Evolutionary conservation across 2,797 vertebrate genomes (phyloP), one percentile per base, ranked within the genome.

Genomic region (Acipenser ruthenus): DNA sequence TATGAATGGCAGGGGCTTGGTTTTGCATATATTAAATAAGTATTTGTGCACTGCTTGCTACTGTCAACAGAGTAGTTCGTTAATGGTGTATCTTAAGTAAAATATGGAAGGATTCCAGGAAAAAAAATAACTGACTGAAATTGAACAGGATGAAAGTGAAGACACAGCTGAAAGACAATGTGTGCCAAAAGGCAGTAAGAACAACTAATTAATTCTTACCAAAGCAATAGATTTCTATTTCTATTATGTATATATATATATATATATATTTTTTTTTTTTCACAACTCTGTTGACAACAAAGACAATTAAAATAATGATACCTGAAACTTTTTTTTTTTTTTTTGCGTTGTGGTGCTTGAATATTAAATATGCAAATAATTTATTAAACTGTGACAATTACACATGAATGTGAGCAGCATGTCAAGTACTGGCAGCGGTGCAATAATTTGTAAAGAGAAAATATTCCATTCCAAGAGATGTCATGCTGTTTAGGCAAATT

Each of bases 381-480:
- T 89, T 87, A 90, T 90, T 89, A 89, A 85, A 85, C 86, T 89
- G 83, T 87, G 87, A 89, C 86, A 90, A 88, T 89, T 88, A 90
- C 87, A 90, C 87, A 86, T 86, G 87, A 90, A 90, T 89, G 86
- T 79, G 85, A 88, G 87, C 85, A 85, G 83, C 80, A 79, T 88
- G 86, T 87, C 87, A 89, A 90, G 88, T 83, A 83, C 87, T 88
- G 84, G 88, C 88, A 90, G 85, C 84, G 78, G 86, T 86, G 87
- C 86, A 86, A 89, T 90, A 86, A 87, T 90, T 88, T 87, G 88
- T 87, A 84, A 90, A 91, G 88, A 90, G 51, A 12, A 53, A 88
- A 82, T 89, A 89, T 88, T 89, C 93, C 93, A 93, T 95, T 97
- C 94, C 94, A 93, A 91, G 89, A 93, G 93, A 95, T 93, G 90